Evolutionary conservation across 2,797 vertebrate species (phyloP).

Genomic region (Coendou prehensilis): DNA sequence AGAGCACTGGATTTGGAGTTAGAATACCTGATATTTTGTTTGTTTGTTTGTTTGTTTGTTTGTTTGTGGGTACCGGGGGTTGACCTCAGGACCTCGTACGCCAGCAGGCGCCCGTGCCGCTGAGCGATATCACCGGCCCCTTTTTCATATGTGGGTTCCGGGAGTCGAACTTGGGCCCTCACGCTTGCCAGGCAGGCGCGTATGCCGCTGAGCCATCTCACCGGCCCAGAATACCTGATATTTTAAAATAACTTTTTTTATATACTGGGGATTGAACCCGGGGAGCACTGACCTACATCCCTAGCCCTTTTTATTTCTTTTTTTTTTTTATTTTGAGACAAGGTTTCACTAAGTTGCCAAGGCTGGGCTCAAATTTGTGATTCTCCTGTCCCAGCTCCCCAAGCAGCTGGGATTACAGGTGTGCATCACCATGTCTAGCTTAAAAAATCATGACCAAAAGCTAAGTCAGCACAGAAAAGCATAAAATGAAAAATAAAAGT

Average conservation of each 20-base stretch:
- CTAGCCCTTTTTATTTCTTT: neutral
- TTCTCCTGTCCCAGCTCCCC: neutral
- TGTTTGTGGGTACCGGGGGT: too few relatives aligned
- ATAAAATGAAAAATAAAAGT: constrained; percentile 66
- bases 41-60: too few relatives aligned
- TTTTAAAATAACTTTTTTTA: constrained; percentile 48
- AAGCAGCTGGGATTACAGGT: neutral
- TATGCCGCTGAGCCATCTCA: too few relatives aligned
- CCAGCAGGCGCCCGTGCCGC: too few relatives aligned
- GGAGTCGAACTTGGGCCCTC: too few relatives aligned
- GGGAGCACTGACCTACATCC: neutral
- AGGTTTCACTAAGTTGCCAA: neutral
- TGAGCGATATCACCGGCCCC: too few relatives aligned
- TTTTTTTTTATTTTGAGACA: neutral
- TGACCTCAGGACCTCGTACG: too few relatives aligned
- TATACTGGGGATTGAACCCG: neutral
- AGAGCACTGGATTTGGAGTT: constrained; percentile 48
- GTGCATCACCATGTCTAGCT: neutral
- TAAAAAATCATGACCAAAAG: constrained; percentile 36
- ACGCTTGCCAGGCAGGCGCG: too few relatives aligned
- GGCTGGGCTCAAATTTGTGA: neutral
- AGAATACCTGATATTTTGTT: neutral
- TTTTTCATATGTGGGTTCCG: too few relatives aligned
- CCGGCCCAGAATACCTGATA: neutral
- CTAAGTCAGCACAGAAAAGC: constrained; percentile 31